phyloP scores from a whole-genome alignment of 2,113 vertebrate species.

The Apteryx owenii region DNA sequence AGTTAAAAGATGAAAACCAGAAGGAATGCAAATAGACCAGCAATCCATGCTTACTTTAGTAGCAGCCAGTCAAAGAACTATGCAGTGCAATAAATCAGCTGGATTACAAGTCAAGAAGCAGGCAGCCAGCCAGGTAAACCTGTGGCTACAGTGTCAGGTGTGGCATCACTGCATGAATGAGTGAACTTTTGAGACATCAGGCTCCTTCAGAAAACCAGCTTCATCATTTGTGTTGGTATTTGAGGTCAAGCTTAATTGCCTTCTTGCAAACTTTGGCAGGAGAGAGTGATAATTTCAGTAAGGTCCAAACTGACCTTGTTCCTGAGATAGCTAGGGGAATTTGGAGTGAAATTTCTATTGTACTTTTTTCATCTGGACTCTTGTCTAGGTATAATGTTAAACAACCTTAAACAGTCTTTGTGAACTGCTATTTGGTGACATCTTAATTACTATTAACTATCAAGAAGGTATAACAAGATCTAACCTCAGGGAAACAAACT shows the following conservation, averaged over 20 bases:
- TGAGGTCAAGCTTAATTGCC: neutral
- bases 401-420: neutral
- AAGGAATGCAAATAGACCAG: neutral
- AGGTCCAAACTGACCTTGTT: neutral
- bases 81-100: neutral
- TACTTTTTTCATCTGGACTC: neutral
- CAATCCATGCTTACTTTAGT: neutral
- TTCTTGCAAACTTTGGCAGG: neutral
- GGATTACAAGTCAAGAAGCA: neutral
- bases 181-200: neutral
- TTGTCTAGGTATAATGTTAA: neutral
- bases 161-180: rapidly evolving
- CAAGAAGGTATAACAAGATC: neutral
- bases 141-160: neutral
- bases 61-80: neutral
- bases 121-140: neutral
- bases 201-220: neutral
- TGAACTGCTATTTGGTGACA: neutral
- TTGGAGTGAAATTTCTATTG: rapidly evolving
- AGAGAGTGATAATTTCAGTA: neutral
- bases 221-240: neutral
- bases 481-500: neutral
- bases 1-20: neutral
- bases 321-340: neutral
- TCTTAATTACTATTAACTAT: neutral